phyloP scores from a whole-genome alignment of 2,113 vertebrate species.

The Myiagra hebetior region DNA sequence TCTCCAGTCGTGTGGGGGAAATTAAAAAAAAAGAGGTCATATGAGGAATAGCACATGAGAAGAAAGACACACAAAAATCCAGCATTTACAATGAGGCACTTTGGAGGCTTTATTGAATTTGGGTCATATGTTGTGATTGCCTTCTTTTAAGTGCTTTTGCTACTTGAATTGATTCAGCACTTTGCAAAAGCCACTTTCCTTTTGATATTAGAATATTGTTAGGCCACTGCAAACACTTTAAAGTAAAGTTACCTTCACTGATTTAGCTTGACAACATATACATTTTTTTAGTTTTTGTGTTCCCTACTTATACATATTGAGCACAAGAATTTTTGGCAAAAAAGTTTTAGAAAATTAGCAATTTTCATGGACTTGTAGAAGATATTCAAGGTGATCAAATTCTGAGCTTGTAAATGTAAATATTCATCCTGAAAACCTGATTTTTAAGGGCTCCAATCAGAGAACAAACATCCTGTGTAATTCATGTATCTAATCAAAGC shows the following conservation, averaged over 20 bases:
- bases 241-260: background rate
- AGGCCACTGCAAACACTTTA: background rate
- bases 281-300: too few relatives aligned
- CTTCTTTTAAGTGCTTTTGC: background rate
- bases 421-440: slow-evolving; percentile 49
- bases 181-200: background rate
- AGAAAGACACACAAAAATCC: background rate
- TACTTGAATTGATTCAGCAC: background rate
- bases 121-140: background rate
- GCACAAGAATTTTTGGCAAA: background rate
- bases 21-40: background rate
- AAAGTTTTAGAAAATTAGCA: background rate
- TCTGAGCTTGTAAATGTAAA: slow-evolving; percentile 43
- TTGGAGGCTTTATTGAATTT: background rate
- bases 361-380: background rate
- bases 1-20: background rate
- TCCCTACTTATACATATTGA: background rate
- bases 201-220: background rate
- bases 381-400: slow-evolving; percentile 19
- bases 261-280: background rate
- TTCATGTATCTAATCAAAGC: slow-evolving; percentile 57
- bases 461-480: slow-evolving; percentile 59
- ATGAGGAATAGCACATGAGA: background rate
- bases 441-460: slow-evolving; percentile 59
- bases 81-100: background rate